Evolutionary conservation across 2,113 vertebrate species (phyloP), one percentile per base, ranked within the genome.

Genomic region (Capreolus pygargus): DNA sequence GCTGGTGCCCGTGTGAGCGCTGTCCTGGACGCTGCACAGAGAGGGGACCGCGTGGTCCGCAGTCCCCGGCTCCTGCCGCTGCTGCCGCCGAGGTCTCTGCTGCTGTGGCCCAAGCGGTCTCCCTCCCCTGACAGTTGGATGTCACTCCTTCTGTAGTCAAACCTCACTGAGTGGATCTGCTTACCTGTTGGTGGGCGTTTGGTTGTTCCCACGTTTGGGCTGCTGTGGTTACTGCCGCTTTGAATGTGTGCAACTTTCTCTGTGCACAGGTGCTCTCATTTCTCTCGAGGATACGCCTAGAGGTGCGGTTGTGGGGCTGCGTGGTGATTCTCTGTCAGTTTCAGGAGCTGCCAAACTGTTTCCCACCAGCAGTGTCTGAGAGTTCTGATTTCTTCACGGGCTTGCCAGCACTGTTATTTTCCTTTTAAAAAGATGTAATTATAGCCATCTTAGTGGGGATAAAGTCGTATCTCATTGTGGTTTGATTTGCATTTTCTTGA

Each of bases 111-210:
- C 15, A 8, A 14, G 36, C 47, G 1, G 43, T 2, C 61, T 1
- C 47, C 0, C 0, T 82, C 47, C 21, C 25, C 17, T 45, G 4
- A 0, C 3, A 7, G 58, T 1, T 7, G 11, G 14, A 7, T 12
- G 1, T 12, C 19, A 1, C 17, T 10, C 27, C 13, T 15, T 54
- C 52, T 17, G 0, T 14, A 1, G n/a, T 30, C 2, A 7, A 6
- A 52, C 50, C 52, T 2, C 17, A 4, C 39, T 45, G 39, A 14
- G 0, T 6, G 14, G 25, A 7, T 14, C 45, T 11, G 5, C 4
- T 45, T 15, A 1, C 36, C 25, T 81, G 27, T 2, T 17, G 39
- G 27, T 39, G 47, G 78, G 13, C 47, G 0, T 30, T 9, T 9
- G 14, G 76, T 28, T 74, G 78, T 83, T 27, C 58, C 83, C 23